Conservation (phyloP, 2,888 invertebrate genomes). For the Punctoribates punctum region DNA sequence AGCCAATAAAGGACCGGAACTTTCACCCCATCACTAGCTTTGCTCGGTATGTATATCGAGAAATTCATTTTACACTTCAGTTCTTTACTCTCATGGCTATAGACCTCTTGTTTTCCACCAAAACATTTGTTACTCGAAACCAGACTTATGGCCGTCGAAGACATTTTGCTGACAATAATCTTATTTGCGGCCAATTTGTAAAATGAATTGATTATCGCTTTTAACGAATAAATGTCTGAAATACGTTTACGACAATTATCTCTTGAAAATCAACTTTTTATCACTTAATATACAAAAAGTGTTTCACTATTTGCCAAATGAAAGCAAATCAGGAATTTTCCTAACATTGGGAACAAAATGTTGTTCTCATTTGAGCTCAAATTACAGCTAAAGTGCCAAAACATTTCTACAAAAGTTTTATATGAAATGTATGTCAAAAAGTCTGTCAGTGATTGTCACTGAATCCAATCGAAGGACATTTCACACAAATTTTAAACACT, state of each 20-base stretch:
- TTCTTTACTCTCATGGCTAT: slow-evolving; percentile 69
- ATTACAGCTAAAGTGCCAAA: too few relatives aligned
- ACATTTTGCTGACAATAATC: background rate
- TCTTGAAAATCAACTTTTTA: background rate
- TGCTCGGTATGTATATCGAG: slow-evolving; percentile 81
- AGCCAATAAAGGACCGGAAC: slow-evolving; percentile 84
- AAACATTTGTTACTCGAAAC: slow-evolving; percentile 63
- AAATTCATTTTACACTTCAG: slow-evolving; percentile 89
- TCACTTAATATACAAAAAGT: background rate
- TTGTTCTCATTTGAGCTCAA: too few relatives aligned
- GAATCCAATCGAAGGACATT: too few relatives aligned
- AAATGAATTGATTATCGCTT: too few relatives aligned
- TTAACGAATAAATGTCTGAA: too few relatives aligned
- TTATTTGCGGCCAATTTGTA: too few relatives aligned
- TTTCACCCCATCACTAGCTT: slow-evolving; percentile 59
- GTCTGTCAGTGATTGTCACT: too few relatives aligned
- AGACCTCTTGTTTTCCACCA: slow-evolving; percentile 81
- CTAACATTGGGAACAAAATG: background rate
- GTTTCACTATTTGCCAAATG: background rate
- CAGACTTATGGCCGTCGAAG: background rate
- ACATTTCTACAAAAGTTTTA: too few relatives aligned
- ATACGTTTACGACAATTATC: too few relatives aligned
- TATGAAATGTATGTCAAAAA: too few relatives aligned
- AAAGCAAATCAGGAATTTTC: background rate
- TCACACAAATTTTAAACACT: too few relatives aligned